phyloP scores from a whole-genome alignment of 2,888 invertebrate genomes.

The Erpobdella octoculata region DNA sequence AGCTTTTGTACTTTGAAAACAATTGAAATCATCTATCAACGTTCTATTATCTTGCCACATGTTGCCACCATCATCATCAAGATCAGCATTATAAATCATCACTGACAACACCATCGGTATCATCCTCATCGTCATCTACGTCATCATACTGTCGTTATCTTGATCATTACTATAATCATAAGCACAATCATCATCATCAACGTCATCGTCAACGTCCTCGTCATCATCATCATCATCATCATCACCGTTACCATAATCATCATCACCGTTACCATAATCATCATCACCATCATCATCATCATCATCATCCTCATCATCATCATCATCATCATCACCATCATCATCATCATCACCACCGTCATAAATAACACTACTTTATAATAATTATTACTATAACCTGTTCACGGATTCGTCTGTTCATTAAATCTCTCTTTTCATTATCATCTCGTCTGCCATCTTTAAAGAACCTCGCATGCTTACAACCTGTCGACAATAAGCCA shows the following conservation, averaged over 20 bases:
- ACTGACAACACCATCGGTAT: neutral
- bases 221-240: slow-evolving; percentile 17
- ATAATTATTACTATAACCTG: neutral
- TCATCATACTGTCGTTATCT: slow-evolving; percentile 7
- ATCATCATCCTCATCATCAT: slow-evolving; percentile 29
- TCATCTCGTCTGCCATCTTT: neutral
- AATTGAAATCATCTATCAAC: too few relatives aligned
- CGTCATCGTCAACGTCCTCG: slow-evolving; percentile 7
- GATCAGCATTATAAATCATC: neutral
- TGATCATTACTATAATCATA: slow-evolving; percentile 13
- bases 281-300: slow-evolving; percentile 28
- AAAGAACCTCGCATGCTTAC: too few relatives aligned
- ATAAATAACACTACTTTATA: neutral
- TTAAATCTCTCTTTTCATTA: neutral
- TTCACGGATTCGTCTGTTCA: too few relatives aligned
- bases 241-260: slow-evolving; percentile 14
- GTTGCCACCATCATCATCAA: neutral
- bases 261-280: slow-evolving; percentile 20
- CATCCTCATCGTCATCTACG: neutral
- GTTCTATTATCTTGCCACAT: too few relatives aligned
- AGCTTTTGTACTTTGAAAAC: too few relatives aligned
- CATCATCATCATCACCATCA: slow-evolving; percentile 31
- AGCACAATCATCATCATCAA: slow-evolving; percentile 14
- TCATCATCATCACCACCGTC: slow-evolving; percentile 56
- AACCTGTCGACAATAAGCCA: too few relatives aligned